Percentiles rank a stretch among this genome's conserved stretches.
Evolutionary conservation across 2,888 invertebrate genomes (phyloP).

Genomic region (Chromoteleia sp.): DNA sequence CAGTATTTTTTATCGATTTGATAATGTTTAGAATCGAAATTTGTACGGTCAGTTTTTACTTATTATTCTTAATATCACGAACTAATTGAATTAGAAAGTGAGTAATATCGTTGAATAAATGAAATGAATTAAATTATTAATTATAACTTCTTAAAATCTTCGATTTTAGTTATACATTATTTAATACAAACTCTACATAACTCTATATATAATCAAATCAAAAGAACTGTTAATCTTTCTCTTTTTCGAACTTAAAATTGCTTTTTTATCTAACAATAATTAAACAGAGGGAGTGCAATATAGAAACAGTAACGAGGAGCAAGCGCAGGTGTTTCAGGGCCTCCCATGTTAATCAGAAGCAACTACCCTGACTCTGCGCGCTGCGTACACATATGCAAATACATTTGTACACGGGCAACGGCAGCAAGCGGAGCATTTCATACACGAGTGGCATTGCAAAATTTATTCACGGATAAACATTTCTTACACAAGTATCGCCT

Average conservation of each 20-base stretch:
- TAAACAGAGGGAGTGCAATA: constrained; percentile 64
- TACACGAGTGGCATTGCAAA: constrained; percentile 78
- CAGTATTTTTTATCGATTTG: no score
- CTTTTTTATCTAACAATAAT: constrained; percentile 55
- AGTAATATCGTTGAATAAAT: no score
- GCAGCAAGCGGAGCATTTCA: constrained; percentile 76
- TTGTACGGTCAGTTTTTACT: no score
- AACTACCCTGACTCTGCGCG: constrained; percentile 72
- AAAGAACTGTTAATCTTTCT: constrained; percentile 3
- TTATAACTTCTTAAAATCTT: no score
- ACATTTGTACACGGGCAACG: constrained; percentile 74
- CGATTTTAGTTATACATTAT: no score
- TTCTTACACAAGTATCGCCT: constrained; percentile 70
- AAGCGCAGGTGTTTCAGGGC: constrained; percentile 81
- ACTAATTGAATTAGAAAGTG: no score
- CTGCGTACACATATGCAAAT: constrained; percentile 74
- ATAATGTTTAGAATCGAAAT: no score
- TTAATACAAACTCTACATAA: no score
- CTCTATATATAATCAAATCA: no score
- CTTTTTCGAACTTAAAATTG: constrained; percentile 22
- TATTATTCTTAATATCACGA: no score
- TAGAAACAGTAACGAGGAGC: constrained; percentile 69
- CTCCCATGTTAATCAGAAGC: constrained; percentile 82
- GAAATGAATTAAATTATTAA: no score
- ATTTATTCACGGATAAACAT: constrained; percentile 74